phyloP scores from a whole-genome alignment of 2,113 vertebrate species.

The Indicator indicator region DNA sequence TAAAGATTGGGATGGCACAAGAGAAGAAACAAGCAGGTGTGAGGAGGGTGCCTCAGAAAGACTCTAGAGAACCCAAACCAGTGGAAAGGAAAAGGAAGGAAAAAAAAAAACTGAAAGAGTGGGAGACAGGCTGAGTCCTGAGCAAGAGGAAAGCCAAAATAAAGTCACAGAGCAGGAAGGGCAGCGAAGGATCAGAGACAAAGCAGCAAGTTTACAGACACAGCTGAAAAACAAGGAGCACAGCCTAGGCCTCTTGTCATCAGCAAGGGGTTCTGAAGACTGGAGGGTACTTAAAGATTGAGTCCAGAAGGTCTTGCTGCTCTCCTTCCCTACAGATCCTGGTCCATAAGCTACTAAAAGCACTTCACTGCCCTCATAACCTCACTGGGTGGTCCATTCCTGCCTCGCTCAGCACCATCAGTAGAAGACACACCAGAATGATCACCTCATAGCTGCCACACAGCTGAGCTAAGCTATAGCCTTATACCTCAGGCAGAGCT shows the following conservation, averaged over 20 bases:
- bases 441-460: not conserved
- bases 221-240: not conserved
- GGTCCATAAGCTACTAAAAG: not conserved
- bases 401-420: not conserved
- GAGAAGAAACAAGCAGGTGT: not conserved
- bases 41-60: not conserved
- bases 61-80: not conserved
- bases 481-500: not conserved
- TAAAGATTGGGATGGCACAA: not conserved
- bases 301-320: not conserved
- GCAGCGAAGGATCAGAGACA: not conserved
- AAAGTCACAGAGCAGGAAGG: not conserved
- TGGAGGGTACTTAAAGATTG: not conserved
- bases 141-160: not conserved
- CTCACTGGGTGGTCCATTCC: not conserved
- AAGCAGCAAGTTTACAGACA: not conserved
- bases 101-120: not conserved
- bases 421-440: not conserved
- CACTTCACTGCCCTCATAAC: not conserved
- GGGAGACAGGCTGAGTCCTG: not conserved
- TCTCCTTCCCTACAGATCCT: not conserved
- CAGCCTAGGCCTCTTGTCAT: not conserved
- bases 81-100: not conserved
- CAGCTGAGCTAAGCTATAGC: not conserved
- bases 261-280: not conserved